phyloP scores from a whole-genome alignment of 92 coral and sea anemone genomes.

The Plumapathes pennacea region DNA sequence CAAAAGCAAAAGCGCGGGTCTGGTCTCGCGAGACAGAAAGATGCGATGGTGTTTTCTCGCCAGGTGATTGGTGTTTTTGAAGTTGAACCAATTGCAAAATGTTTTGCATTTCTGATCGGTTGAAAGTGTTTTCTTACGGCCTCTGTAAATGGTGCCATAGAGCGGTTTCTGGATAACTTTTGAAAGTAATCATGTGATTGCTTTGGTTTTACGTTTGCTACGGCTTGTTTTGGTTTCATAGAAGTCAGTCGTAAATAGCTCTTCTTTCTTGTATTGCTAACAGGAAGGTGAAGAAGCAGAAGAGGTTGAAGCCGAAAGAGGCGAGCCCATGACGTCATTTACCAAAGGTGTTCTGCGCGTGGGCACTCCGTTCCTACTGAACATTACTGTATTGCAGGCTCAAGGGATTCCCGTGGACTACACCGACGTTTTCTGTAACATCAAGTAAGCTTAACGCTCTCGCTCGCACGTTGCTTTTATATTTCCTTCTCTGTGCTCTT shows the following conservation, averaged over 20 bases:
- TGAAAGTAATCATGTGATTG: too few relatives aligned
- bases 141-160: too few relatives aligned
- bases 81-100: too few relatives aligned
- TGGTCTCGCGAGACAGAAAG: too few relatives aligned
- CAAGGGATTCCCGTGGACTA: conserved; percentile 77
- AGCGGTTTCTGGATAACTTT: too few relatives aligned
- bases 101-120: too few relatives aligned
- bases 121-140: too few relatives aligned
- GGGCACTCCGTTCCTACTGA: conserved; percentile 75
- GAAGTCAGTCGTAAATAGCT: not conserved
- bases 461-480: not conserved
- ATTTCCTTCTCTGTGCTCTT: not conserved
- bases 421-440: conserved; percentile 90
- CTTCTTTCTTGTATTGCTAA: not conserved
- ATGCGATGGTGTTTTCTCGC: too few relatives aligned
- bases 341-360: conserved; percentile 71
- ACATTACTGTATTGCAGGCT: conserved; percentile 75
- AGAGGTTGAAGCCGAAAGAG: conserved; percentile 36
- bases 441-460: conserved; percentile 45
- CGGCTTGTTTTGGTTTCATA: too few relatives aligned
- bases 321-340: conserved; percentile 59
- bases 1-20: too few relatives aligned
- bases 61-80: too few relatives aligned
- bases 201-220: too few relatives aligned
- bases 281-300: conserved; percentile 24